These are phyloP conservation scores for Drosophila varians DNA, from an alignment of 1,140 invertebrate species.

Conservation along the genomic window DNA sequence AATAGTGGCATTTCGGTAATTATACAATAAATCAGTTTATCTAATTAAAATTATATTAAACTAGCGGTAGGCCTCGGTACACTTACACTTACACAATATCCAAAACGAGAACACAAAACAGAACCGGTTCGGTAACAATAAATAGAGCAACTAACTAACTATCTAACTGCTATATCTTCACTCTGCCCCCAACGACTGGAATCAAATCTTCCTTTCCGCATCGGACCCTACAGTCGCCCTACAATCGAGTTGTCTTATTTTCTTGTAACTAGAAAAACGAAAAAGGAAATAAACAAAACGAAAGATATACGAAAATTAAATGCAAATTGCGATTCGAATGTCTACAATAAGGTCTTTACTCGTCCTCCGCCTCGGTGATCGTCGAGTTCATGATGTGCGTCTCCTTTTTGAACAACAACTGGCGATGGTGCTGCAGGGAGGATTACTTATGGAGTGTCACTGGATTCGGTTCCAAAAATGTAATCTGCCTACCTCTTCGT, in stretches of 20 bases:
- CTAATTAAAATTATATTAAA: conserved; percentile 52
- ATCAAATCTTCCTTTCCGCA: conserved; percentile 57
- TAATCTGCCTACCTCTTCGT: conserved; percentile 85
- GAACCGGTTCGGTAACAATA: conserved; percentile 44
- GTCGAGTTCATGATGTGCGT: conserved; percentile 75
- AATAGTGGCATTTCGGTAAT: conserved; percentile 30
- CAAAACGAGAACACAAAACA: conserved; percentile 30
- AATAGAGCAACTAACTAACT: conserved; percentile 57
- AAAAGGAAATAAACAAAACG: conserved; percentile 24
- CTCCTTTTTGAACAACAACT: conserved; percentile 75
- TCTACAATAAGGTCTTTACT: conserved; percentile 65
- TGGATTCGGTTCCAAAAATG: too few species aligned
- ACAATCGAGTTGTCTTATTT: conserved; percentile 46
- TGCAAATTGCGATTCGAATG: conserved; percentile 39
- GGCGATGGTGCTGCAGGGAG: conserved; percentile 65
- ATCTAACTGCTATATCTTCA: conserved; percentile 39
- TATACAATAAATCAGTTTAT: conserved; percentile 50
- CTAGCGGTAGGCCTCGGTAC: conserved; percentile 49
- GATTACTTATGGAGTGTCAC: background rate
- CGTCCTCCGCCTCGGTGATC: conserved; percentile 80
- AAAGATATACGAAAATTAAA: conserved; percentile 52
- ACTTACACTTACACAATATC: conserved; percentile 32
- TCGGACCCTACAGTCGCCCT: conserved; percentile 38
- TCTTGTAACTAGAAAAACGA: conserved; percentile 55
- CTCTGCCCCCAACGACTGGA: conserved; percentile 6